Evolutionary conservation across 37 sponge, comb jelly and placozoan genomes (phyloP).

Genomic region (Lycopodina hypogea): DNA sequence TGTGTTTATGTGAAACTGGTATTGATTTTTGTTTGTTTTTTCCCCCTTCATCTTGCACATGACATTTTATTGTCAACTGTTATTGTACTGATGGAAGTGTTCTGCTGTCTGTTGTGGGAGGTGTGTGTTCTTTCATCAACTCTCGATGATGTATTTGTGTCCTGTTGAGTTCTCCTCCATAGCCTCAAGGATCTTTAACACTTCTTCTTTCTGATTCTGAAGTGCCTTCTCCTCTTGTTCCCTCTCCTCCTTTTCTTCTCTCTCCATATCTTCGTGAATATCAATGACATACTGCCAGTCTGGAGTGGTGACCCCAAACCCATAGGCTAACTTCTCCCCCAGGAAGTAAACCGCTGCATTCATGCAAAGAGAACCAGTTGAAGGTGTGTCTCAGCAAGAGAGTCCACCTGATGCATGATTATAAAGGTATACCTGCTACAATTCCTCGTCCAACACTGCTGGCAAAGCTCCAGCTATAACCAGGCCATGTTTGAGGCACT

Average conservation of each 20-base stretch:
- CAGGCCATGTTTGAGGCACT: conserved; percentile 14
- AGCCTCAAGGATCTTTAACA: neutral
- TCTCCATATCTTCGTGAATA: conserved; percentile 56
- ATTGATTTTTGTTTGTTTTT: neutral
- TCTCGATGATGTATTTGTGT: neutral
- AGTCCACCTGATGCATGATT: neutral
- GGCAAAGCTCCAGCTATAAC: conserved; percentile 32
- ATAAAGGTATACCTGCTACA: neutral
- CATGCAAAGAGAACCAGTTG: neutral
- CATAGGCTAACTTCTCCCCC: conserved; percentile 56
- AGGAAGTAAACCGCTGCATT: conserved; percentile 29
- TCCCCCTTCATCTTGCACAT: conserved; percentile 8
- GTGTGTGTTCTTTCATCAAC: too few relatives aligned
- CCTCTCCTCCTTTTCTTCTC: conserved; percentile 31
- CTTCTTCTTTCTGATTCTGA: conserved; percentile 1
- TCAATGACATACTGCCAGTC: conserved; percentile 76
- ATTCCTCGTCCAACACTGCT: conserved; percentile 9
- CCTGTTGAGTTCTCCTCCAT: conserved; percentile 14
- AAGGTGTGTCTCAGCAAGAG: neutral
- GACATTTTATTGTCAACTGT: too few relatives aligned
- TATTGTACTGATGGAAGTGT: too few relatives aligned
- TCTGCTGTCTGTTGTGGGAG: too few relatives aligned
- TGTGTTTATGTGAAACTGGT: too few relatives aligned
- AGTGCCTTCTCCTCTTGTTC: conserved; percentile 32
- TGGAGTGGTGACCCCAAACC: conserved; percentile 53